These are phyloP conservation scores for Sparidentex hasta DNA, from an alignment of 2,797 vertebrate species.

Conservation along the genomic window DNA sequence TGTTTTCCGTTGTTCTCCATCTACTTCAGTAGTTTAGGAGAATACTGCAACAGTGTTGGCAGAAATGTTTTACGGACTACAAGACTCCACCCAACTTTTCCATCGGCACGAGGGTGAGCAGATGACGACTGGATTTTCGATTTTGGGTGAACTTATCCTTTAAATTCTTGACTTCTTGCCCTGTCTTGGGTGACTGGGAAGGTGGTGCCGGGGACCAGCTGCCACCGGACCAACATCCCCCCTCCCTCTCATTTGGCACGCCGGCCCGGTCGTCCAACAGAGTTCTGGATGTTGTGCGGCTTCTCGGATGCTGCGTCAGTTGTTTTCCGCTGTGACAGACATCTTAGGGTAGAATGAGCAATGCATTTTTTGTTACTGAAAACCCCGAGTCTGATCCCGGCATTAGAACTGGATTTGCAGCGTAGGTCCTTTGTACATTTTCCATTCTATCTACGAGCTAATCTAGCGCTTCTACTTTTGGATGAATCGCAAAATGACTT, in stretches of 20 bases:
- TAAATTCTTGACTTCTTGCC: constrained; percentile 2
- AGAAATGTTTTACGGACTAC: too few species aligned
- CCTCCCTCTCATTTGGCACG: background rate
- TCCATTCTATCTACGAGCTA: background rate
- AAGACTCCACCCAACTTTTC: too few species aligned
- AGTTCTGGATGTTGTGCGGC: background rate
- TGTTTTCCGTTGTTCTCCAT: too few species aligned
- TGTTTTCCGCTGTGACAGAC: background rate
- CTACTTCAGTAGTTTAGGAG: too few species aligned
- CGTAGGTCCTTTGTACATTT: constrained; percentile 1
- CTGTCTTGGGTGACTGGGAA: background rate
- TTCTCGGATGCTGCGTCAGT: background rate
- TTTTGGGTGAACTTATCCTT: too few species aligned
- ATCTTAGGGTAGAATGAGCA: background rate
- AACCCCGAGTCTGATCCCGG: constrained; percentile 11
- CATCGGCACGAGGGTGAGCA: too few species aligned
- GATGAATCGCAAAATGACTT: constrained; percentile 6
- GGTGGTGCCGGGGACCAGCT: background rate
- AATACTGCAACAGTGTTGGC: too few species aligned
- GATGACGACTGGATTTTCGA: too few species aligned
- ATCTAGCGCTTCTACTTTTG: constrained; percentile 1
- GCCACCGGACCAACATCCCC: background rate
- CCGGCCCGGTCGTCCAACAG: background rate
- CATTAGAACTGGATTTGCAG: background rate
- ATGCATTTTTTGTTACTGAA: constrained; percentile 2